Base-by-base conservation (phyloP, 2,113 vertebrate genomes). In the Vireo altiloquus region DNA sequence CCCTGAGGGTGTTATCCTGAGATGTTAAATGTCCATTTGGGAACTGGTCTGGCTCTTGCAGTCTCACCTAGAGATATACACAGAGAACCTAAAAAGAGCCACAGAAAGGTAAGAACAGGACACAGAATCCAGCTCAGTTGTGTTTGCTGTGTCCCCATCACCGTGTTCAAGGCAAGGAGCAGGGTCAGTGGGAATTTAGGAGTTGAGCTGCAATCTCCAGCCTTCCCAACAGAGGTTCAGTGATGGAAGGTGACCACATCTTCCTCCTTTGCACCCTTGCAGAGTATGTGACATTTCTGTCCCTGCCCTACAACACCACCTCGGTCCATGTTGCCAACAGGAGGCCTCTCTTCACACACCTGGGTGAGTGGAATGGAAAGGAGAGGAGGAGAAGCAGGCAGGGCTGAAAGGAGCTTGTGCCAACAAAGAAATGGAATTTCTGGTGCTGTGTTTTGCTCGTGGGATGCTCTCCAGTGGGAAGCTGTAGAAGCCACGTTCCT, bases 271-370 rank as follows among this genome's bases (percentile, higher is more conserved):
- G 95, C 80, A 63, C 88, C 46, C 77, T 92, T 91, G 65, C 92
- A 99, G 99, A 98, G 80, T 99, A 99, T 1, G 90, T 98, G 83
- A 99, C 99, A 0, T 99, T 99, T 88, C 97, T 99, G 82, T 98
- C 97, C 4, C 69, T 99, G 89, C 98, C 99, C 22, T 94, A 95
- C 37, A 98, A 98, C 44, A 90, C 98, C 87, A 99, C 99, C 56
- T 96, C 83, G 2, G 97, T 99, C 40, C 96, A 61, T 10, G 44
- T 99, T 28, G 61, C 97, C 94, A 99, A 99, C 96, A 96, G 13
- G 84, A 98, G 97, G 33, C 99, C 99, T 3, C 97, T 99, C 82
- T 99, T 99, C 97, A 99, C 99, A 21, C 99, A 99, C 94, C 91
- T 99, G 96, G 99, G 99, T 99, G 96, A 98, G 98, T 54, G 27